Evolutionary conservation across 2,113 vertebrate genomes (phyloP), one percentile per base, ranked within the genome.

Genomic region (Hyla sarda): DNA sequence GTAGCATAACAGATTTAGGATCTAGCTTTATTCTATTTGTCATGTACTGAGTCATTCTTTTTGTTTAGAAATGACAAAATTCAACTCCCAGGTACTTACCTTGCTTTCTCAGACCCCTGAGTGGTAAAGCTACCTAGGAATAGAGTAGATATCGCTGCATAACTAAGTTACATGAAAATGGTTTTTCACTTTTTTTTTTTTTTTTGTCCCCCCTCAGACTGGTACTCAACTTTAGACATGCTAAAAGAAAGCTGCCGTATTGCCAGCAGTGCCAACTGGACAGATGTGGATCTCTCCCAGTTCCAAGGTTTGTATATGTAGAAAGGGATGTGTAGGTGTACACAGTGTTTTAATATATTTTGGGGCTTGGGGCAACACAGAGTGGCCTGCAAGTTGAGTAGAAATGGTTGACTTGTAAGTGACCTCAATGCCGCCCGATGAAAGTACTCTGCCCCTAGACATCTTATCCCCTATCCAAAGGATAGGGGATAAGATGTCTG

Each of bases 231-330:
- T 90, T 91, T 97, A 82, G 96, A 97, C 90, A 94, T 95, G 92
- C 92, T 97, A 60, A 96, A 96, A 88, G 96, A 97, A 91, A 96
- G 95, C 92, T 97, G 95, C 92, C 94, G 95, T 85, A 95, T 96
- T 67, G 96, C 96, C 82, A 96, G 95, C 90, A 96, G 95, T 91
- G 96, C 96, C 92, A 96, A 96, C 90, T 97, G 96, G 96, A 93
- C 95, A 78, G 95, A 96, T 10, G 95, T 97, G 75, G 96, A 97
- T 89, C 95, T 97, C 90, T 96, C 96, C 50, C 96, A 96, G 28
- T 97, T 96, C 87, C 96, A 97, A 96, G 95, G 96, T 96, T 87
- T 88, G 88, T 87, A 10, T 50, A 5, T 23, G 25, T 28, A 25
- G 25, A 28, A 13, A 34, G 65, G 25, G 25, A 8, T 19, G 30